Percentiles rank a stretch among this genome's conserved stretches.
Evolutionary conservation across 2,113 vertebrate species (phyloP).

Genomic region (Percopsis transmontana): DNA sequence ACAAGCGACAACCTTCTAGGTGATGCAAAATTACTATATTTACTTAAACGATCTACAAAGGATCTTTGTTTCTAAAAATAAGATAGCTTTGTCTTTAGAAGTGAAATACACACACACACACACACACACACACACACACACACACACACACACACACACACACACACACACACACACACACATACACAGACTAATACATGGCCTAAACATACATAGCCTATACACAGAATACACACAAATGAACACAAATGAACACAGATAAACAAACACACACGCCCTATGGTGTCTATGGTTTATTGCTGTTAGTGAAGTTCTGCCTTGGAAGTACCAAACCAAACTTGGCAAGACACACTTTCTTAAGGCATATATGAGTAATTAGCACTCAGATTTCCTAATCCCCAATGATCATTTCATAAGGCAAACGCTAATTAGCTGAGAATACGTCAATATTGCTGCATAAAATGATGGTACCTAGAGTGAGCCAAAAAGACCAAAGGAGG

Average conservation of each 20-base stretch:
- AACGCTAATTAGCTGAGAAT: too few relatives aligned
- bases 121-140: neutral
- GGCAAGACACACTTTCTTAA: neutral
- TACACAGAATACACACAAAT: neutral
- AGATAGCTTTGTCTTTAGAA: constrained; percentile 32
- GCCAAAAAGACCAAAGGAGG: neutral
- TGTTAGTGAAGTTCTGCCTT: neutral
- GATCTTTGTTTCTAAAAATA: constrained; percentile 13
- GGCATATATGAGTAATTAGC: too few relatives aligned
- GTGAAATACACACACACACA: neutral
- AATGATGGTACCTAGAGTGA: neutral
- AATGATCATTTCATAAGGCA: too few relatives aligned
- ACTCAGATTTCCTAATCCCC: too few relatives aligned
- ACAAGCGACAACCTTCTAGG: constrained; percentile 8
- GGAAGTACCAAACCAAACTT: constrained; percentile 11
- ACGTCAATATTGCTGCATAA: too few relatives aligned
- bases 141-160: neutral
- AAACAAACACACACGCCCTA: constrained; percentile 3
- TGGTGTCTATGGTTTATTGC: neutral
- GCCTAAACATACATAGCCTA: neutral
- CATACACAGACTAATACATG: neutral
- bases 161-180: constrained; percentile 1
- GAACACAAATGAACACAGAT: neutral
- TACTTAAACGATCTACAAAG: constrained; percentile 24
- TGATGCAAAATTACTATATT: constrained; percentile 16